A percentile compares a stretch with the other conserved stretches of the same genome.
phyloP scores from a whole-genome alignment of 2,113 vertebrate species.

The Conger conger region DNA sequence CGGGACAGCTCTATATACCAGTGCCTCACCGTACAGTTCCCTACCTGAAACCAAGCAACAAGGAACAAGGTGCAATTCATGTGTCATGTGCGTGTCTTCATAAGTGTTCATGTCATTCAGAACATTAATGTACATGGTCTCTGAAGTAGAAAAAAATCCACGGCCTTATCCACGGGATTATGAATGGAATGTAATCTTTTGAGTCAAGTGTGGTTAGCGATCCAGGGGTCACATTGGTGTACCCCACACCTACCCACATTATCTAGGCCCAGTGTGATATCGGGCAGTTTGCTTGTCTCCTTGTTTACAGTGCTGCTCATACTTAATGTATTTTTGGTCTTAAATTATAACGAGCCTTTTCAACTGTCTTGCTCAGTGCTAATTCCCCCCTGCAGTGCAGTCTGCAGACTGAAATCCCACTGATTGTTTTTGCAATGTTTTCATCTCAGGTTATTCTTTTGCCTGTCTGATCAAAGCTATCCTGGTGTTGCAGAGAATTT shows the following conservation, averaged over 20 bases:
- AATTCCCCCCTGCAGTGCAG: not conserved
- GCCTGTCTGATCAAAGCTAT: not conserved
- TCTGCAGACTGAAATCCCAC: not conserved
- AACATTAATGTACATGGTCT: not conserved
- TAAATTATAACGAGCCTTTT: not conserved
- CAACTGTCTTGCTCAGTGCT: not conserved
- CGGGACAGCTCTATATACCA: not conserved
- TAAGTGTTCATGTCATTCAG: not conserved
- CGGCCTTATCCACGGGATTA: too few relatives aligned
- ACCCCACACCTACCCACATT: not conserved
- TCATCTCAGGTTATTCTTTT: not conserved
- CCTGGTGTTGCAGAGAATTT: not conserved
- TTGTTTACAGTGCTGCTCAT: not conserved
- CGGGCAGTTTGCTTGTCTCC: not conserved
- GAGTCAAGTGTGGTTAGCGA: too few relatives aligned
- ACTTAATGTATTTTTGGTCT: not conserved
- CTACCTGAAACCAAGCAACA: not conserved
- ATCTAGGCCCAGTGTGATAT: not conserved
- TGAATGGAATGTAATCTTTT: too few relatives aligned
- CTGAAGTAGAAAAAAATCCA: too few relatives aligned
- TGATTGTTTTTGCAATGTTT: not conserved
- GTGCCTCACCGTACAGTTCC: not conserved
- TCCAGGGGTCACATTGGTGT: too few relatives aligned
- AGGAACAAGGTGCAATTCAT: not conserved
- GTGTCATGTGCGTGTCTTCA: too few relatives aligned